Conservation (phyloP, 2,888 invertebrate species). For the Anthrax anthrax region DNA sequence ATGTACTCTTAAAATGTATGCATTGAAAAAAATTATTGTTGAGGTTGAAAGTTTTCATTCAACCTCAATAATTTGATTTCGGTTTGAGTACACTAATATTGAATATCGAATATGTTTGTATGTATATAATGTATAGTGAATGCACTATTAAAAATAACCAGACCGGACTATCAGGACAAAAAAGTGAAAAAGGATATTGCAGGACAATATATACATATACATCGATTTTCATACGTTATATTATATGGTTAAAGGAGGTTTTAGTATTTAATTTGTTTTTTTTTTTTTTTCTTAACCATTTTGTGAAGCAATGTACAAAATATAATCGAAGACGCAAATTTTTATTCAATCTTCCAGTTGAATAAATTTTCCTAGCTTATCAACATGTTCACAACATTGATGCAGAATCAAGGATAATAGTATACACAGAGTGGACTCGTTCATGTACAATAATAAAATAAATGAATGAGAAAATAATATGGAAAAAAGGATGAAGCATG, state of each 20-base stretch:
- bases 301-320: not conserved
- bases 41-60: constrained; percentile 14
- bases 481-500: not conserved
- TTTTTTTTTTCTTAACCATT: not conserved
- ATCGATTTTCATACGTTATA: not conserved
- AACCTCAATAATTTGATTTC: constrained; percentile 20
- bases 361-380: constrained; percentile 20
- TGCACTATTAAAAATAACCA: not conserved
- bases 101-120: constrained; percentile 14
- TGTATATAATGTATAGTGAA: not conserved
- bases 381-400: constrained; percentile 16
- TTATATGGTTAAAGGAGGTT: not conserved
- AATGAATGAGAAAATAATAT: constrained; percentile 13
- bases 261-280: not conserved
- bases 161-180: not conserved
- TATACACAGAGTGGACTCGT: constrained; percentile 11
- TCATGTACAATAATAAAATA: constrained; percentile 14
- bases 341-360: constrained; percentile 35
- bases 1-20: not conserved
- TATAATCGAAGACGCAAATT: constrained; percentile 23
- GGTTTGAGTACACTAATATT: constrained; percentile 8
- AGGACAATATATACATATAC: not conserved
- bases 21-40: constrained; percentile 1
- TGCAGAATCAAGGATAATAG: constrained; percentile 12
- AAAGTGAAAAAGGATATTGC: not conserved